Evolutionary conservation across 2,113 vertebrate species (phyloP), one percentile per base, ranked within the genome.

Genomic region (Lepus americanus): DNA sequence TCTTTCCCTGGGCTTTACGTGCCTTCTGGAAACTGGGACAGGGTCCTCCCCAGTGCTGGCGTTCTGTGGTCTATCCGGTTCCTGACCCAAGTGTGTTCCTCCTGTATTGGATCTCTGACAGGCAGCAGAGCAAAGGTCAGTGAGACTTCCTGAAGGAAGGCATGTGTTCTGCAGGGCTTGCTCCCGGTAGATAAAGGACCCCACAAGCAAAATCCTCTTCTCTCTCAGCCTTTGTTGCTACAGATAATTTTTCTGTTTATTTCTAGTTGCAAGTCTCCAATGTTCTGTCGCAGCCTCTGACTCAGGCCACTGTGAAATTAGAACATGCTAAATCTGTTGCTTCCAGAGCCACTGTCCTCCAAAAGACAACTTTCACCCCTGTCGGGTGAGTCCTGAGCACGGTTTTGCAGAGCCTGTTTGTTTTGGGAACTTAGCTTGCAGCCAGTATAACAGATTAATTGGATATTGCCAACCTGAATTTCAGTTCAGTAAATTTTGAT

Each of bases 211-310:
- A 87, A 86, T 74, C 81, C 8, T 44, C 4, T 67, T 19, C 16
- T 70, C 9, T 51, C 27, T 55, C 4, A 69, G 6, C 3, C 33
- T 86, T 95, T 73, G 13, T 84, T 84, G 19, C 80, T 92, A 85
- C 80, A 92, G 12, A 66, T 61, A 53, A 67, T 94, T 87, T 81
- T 76, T 93, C 66, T 95, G 85, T 94, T 96, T 96, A 90, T 87
- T 97, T 90, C 0, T 95, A 99, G 99, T 98, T 99, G 44, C 99
- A 99, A 74, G 99, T 99, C 91, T 99, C 99, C 6, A 98, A 99
- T 61, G 99, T 99, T 90, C 98, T 99, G 97, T 99, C 99, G 51
- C 99, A 99, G 93, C 98, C 99, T 36, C 98, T 99, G 97, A 98
- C 97, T 94, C 98, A 99, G n/a, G 99, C 99, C 95, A 98, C 97